Percentiles rank a stretch among this genome's conserved stretches.
phyloP scores from a whole-genome alignment of 2,113 vertebrate species.

The Microcebus griseorufus region DNA sequence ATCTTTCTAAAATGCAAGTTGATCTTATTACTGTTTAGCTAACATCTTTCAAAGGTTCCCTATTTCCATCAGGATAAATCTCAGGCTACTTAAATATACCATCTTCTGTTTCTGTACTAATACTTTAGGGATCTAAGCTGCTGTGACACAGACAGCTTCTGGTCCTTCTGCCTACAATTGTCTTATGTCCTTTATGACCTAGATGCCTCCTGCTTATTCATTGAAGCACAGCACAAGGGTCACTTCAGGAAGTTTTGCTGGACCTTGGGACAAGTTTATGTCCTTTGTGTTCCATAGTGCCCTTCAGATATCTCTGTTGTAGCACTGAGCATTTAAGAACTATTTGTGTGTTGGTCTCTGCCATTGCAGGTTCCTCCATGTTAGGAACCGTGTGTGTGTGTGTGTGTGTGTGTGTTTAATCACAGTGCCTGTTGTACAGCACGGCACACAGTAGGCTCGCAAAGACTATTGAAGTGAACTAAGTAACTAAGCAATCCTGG shows the following conservation, averaged over 20 bases:
- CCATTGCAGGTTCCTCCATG: neutral
- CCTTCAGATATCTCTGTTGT: neutral
- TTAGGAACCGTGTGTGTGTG: neutral
- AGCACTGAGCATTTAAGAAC: neutral
- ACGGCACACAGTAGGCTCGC: slow-evolving; percentile 19
- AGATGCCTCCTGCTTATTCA: neutral
- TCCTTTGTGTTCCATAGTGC: neutral
- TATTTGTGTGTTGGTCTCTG: neutral
- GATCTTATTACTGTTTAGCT: neutral
- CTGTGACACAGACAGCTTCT: neutral
- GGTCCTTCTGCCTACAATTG: neutral
- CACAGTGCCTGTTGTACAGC: neutral
- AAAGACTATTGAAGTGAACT: neutral
- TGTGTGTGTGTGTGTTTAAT: neutral
- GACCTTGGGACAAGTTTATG: neutral
- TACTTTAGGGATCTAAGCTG: neutral
- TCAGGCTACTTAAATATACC: neutral
- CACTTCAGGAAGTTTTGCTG: neutral
- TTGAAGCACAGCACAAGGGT: neutral
- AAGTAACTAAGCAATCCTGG: neutral
- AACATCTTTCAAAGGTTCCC: neutral
- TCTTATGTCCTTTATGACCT: neutral
- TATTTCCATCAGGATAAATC: slow-evolving; percentile 19
- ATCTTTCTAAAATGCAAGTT: neutral
- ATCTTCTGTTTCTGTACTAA: neutral